Evolutionary conservation across 1,140 invertebrate species (phyloP).

Genomic region (Uloborus diversus): DNA sequence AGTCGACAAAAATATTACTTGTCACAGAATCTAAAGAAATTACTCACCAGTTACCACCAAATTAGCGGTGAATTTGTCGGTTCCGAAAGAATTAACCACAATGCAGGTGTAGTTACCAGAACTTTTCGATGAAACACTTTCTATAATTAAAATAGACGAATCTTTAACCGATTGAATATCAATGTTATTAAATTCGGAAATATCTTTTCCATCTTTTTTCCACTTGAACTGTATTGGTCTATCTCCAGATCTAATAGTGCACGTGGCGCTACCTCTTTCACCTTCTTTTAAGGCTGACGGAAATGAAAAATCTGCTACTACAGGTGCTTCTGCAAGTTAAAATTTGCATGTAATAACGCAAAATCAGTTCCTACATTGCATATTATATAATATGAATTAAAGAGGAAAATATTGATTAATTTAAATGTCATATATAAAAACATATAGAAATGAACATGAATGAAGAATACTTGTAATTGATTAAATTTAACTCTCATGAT

Average conservation of each 20-base stretch:
- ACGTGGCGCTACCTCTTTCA: slow-evolving; percentile 1
- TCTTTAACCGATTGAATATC: slow-evolving; percentile 13
- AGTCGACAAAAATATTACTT: no score
- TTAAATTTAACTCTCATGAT: no score
- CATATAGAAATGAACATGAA: no score
- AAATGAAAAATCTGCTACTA: slow-evolving; percentile 58
- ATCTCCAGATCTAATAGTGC: slow-evolving; percentile 18
- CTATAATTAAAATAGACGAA: slow-evolving; percentile 28
- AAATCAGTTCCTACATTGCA: no score
- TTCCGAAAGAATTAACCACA: slow-evolving; percentile 75
- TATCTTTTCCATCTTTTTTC: slow-evolving; percentile 12
- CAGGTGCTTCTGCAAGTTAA: slow-evolving; percentile 62
- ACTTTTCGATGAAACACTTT: slow-evolving; percentile 26
- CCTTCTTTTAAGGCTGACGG: slow-evolving; percentile 27
- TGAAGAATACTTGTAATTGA: no score
- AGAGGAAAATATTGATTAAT: no score
- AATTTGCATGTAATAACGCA: no score
- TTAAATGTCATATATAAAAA: no score
- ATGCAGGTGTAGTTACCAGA: slow-evolving; percentile 65
- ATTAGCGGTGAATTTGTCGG: slow-evolving; percentile 71
- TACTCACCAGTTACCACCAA: slow-evolving; percentile 77
- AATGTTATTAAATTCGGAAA: not conserved
- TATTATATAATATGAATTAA: no score
- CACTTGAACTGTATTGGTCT: slow-evolving; percentile 24
- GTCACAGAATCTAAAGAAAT: no score